A percentile compares a stretch with the other conserved stretches of the same genome.
Evolutionary conservation across 1,140 invertebrate genomes (phyloP).

Genomic region (Radopholus similis): DNA sequence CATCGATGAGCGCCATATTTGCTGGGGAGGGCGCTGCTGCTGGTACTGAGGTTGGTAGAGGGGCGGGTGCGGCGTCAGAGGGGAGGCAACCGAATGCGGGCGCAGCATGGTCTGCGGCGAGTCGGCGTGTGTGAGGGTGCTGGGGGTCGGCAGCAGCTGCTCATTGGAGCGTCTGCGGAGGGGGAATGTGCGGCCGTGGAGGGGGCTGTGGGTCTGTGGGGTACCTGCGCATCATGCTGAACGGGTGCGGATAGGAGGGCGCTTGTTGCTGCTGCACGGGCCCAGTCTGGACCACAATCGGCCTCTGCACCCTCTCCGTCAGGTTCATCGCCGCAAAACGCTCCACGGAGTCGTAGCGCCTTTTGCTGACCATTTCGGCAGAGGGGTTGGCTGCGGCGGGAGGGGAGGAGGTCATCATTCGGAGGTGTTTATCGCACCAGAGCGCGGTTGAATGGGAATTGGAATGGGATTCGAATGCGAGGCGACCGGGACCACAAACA

Average conservation of each 20-base stretch:
- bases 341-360: slow-evolving; percentile 17
- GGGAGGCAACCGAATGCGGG: neutral
- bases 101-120: neutral
- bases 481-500: too few relatives aligned
- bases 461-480: too few relatives aligned
- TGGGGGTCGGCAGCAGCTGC: neutral
- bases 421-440: too few relatives aligned
- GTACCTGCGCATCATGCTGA: neutral
- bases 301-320: neutral
- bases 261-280: neutral
- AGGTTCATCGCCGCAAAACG: slow-evolving; percentile 1
- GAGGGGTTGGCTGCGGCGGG: too few relatives aligned
- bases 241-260: neutral
- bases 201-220: neutral
- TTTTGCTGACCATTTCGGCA: slow-evolving; percentile 13
- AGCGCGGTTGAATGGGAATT: too few relatives aligned
- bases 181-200: neutral
- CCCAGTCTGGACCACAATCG: neutral
- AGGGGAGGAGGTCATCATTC: too few relatives aligned
- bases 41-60: neutral
- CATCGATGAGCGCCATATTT: neutral
- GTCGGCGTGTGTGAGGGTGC: neutral
- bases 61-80: neutral
- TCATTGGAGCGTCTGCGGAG: neutral
- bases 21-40: neutral